A percentile compares a stretch with the other conserved stretches of the same genome.
Conservation (phyloP, 2,797 vertebrate genomes). For the Mus minutoides region DNA sequence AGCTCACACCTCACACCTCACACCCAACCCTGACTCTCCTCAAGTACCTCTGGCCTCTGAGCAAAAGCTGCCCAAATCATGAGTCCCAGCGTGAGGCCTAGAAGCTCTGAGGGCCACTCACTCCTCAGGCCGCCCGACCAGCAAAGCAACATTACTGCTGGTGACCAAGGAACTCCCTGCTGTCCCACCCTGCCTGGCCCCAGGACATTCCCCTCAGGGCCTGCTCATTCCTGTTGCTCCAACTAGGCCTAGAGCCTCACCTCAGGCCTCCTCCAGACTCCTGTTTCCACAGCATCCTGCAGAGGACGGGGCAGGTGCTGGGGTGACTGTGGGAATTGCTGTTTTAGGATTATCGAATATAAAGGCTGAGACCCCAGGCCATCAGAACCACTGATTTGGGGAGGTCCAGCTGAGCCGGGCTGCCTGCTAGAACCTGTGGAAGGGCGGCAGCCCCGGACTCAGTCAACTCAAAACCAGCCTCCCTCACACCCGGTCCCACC, state of each 20-base stretch:
- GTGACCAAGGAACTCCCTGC: background rate
- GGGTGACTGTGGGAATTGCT: too few relatives aligned
- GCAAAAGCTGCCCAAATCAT: background rate
- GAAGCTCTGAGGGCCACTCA: background rate
- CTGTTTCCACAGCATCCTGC: background rate
- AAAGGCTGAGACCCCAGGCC: background rate
- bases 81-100: background rate
- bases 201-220: too few relatives aligned
- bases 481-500: too few relatives aligned
- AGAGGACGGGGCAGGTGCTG: background rate
- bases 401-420: background rate
- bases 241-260: background rate
- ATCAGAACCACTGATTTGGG: background rate
- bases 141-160: background rate
- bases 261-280: background rate
- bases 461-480: background rate
- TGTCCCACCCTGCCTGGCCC: background rate
- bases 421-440: background rate
- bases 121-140: background rate
- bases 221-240: background rate
- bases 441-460: background rate
- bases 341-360: background rate
- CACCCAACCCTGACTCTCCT: too few relatives aligned
- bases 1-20: background rate
- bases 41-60: background rate